phyloP scores from a whole-genome alignment of 2,888 invertebrate genomes.

The Ligdia adustata region DNA sequence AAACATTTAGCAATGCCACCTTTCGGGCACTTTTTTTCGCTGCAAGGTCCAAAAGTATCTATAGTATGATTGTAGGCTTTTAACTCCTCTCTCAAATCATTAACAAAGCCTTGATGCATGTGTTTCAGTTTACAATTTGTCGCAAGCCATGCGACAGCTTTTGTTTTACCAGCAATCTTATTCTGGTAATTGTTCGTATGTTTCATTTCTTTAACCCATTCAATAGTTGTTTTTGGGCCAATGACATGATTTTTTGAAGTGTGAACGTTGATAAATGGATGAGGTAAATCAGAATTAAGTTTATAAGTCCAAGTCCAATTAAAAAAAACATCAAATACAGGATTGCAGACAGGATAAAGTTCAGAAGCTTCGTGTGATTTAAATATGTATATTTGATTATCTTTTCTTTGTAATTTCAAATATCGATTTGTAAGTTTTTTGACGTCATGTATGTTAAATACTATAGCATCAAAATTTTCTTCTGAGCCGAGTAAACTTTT shows the following conservation, averaged over 20 bases:
- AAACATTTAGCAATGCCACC: slow-evolving; percentile 51
- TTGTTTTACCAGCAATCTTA: slow-evolving; percentile 51
- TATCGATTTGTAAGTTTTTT: slow-evolving; percentile 41
- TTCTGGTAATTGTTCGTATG: slow-evolving; percentile 39
- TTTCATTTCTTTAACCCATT: slow-evolving; percentile 55
- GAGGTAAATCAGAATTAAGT: slow-evolving; percentile 64
- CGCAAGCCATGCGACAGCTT: slow-evolving; percentile 65
- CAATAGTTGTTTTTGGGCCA: slow-evolving; percentile 55
- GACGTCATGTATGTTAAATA: slow-evolving; percentile 58
- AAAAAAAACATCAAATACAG: slow-evolving; percentile 63
- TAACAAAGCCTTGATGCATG: slow-evolving; percentile 54
- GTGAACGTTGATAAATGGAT: slow-evolving; percentile 61
- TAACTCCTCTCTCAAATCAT: slow-evolving; percentile 55
- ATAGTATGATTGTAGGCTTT: slow-evolving; percentile 59
- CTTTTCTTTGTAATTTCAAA: slow-evolving; percentile 50
- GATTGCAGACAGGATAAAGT: slow-evolving; percentile 58
- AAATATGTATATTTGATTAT: slow-evolving; percentile 66
- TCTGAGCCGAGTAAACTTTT: slow-evolving; percentile 47
- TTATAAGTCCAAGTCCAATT: slow-evolving; percentile 77
- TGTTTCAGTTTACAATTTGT: slow-evolving; percentile 57
- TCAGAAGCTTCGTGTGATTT: slow-evolving; percentile 61
- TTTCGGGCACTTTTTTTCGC: slow-evolving; percentile 55
- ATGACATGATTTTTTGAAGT: slow-evolving; percentile 46
- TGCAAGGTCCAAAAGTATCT: slow-evolving; percentile 63
- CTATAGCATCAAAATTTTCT: slow-evolving; percentile 64